Evolutionary conservation across 2,888 invertebrate species (phyloP), one percentile per base, ranked within the genome.

Genomic region (Tillus elongatus): DNA sequence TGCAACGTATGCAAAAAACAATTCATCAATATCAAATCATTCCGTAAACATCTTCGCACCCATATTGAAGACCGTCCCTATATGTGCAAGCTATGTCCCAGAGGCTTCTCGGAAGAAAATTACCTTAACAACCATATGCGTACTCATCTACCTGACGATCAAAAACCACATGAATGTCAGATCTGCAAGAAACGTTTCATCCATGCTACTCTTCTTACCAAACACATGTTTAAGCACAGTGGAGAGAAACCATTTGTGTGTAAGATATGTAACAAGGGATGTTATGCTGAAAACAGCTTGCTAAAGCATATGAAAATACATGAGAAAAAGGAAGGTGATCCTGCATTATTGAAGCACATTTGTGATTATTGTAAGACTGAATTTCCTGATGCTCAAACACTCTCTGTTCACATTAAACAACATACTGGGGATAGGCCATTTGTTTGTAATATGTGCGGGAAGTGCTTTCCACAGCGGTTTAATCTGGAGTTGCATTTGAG

Each of bases 161-260:
- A 66, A 37, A 71, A 70, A 44, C 67, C 68, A 0, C 67, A 68
- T 43, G 64, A 64, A 41, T 71, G 70, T 45, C 53, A 60, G 35
- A 54, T 66, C 9, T 71, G 70, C 43, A 61, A 64, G 34, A 67
- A 66, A 46, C 54, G 66, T 3, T 70, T 69, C 51, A 64, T 69
- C 11, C 69, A 70, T 41, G 56, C 58, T 19, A 65, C 67, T 4
- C 52, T 68, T 41, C 47, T 69, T 13, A 65, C 57, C 30, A 70
- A 70, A 41, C 70, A 70, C 48, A 55, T 64, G 50, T 53, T 67
- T 28, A 67, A 66, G 36, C 69, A 69, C 41, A 64, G 62, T 12
- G 68, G 65, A 1, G 68, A 68, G 45, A 68, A 68, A 41, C 67
- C 68, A 2, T 67, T 67, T 46, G 58, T 69, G n/a, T 68, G 68